Percentiles rank a stretch among this genome's conserved stretches.
These are phyloP conservation scores for Sebastes steindachneri DNA, from an alignment of 2,797 vertebrate species.

Conservation along the genomic window DNA sequence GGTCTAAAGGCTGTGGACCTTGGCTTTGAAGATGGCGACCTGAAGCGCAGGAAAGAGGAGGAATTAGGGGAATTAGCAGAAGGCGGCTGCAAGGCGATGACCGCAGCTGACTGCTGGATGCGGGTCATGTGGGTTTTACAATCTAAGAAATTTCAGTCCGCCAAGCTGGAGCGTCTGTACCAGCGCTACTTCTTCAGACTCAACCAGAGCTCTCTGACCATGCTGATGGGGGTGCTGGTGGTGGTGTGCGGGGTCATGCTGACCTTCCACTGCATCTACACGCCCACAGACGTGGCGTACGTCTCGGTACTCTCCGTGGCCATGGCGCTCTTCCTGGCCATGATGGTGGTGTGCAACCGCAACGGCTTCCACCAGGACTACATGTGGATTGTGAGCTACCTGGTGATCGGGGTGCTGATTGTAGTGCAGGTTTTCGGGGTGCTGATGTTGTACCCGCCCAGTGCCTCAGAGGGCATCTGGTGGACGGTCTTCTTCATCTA, in stretches of 20 bases:
- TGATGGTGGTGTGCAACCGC: constrained; percentile 96
- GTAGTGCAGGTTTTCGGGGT: constrained; percentile 90
- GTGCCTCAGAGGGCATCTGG: constrained; percentile 92
- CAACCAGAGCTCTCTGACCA: constrained; percentile 97
- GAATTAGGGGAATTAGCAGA: constrained; percentile 66
- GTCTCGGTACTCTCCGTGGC: constrained; percentile 86
- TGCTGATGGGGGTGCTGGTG: constrained; percentile 95
- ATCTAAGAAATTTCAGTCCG: constrained; percentile 93
- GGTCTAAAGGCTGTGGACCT: constrained; percentile 88
- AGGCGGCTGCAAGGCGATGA: constrained; percentile 66
- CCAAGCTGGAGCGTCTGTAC: constrained; percentile 95
- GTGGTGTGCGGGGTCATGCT: constrained; percentile 92
- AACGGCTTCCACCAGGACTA: constrained; percentile 97
- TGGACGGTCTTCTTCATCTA: constrained; percentile 97
- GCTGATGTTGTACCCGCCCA: constrained; percentile 85
- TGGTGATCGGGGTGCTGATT: constrained; percentile 90
- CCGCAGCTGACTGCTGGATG: constrained; percentile 83
- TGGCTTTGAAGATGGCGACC: constrained; percentile 89
- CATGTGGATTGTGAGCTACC: constrained; percentile 98
- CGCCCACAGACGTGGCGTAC: constrained; percentile 74
- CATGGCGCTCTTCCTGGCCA: constrained; percentile 88
- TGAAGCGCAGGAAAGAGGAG: constrained; percentile 74
- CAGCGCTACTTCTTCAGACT: constrained; percentile 98
- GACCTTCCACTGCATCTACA: constrained; percentile 88
- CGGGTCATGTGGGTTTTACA: constrained; percentile 88